Conservation (phyloP, 2,113 vertebrate species). For the Balaeniceps rex region DNA sequence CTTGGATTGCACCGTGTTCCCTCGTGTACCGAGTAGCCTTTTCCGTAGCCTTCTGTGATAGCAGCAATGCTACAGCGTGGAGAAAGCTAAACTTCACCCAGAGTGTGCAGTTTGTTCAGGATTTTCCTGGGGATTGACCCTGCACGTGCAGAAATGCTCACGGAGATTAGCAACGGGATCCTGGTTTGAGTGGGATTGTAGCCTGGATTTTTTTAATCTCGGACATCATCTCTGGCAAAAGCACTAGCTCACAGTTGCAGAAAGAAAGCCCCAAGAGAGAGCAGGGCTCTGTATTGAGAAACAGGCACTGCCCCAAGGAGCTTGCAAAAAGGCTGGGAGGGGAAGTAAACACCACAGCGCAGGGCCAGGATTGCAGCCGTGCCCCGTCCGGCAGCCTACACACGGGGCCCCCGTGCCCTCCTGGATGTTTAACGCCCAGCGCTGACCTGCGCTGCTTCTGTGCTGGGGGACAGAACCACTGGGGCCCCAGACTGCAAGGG, state of each 20-base stretch:
- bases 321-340: constrained; percentile 29
- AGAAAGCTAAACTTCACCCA: background rate
- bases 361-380: background rate
- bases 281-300: background rate
- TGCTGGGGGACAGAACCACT: background rate
- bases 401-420: background rate
- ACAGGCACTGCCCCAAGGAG: background rate
- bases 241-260: background rate
- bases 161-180: background rate
- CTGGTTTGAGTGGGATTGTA: background rate
- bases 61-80: background rate
- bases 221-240: background rate
- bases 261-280: background rate
- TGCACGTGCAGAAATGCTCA: background rate
- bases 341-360: background rate
- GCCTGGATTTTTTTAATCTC: background rate
- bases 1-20: background rate
- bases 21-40: rapidly evolving
- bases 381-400: background rate
- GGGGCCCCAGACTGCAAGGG: rapidly evolving
- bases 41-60: background rate
- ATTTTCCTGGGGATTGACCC: background rate
- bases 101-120: rapidly evolving
- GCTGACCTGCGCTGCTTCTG: background rate
- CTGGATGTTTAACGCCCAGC: background rate